These are phyloP conservation scores for Cryptotermes secundus DNA, from an alignment of 1,140 invertebrate genomes.

Conservation along the genomic window DNA sequence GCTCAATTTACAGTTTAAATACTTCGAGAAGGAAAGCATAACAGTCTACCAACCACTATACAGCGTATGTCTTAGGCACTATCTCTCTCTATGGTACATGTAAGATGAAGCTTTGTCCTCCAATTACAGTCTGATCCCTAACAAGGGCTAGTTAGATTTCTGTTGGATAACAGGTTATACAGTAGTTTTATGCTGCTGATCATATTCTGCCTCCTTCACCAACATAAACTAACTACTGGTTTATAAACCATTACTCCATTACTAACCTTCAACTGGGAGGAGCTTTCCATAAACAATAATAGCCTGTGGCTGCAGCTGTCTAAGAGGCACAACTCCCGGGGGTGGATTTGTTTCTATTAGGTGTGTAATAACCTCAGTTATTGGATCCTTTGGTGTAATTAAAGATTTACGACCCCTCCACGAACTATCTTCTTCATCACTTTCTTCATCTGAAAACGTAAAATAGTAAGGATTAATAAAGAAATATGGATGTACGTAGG, in stretches of 20 bases:
- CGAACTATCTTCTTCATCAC: constrained; percentile 33
- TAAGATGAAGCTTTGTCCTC: no score
- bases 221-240: neutral
- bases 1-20: no score
- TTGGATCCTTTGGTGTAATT: constrained; percentile 46
- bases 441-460: constrained; percentile 28
- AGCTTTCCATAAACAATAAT: constrained; percentile 79
- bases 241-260: constrained; percentile 40
- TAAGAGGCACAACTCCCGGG: constrained; percentile 52
- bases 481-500: no score
- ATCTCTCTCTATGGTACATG: no score
- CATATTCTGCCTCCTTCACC: no score
- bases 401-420: constrained; percentile 37
- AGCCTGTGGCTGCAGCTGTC: constrained; percentile 70
- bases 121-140: no score
- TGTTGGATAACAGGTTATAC: neutral
- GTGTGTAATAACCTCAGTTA: constrained; percentile 65
- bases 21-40: no score
- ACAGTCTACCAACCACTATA: no score
- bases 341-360: constrained; percentile 59
- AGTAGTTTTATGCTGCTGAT: neutral
- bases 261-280: constrained; percentile 68
- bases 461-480: neutral
- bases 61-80: no score
- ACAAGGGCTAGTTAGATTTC: no score